Conservation (phyloP, 2,888 invertebrate genomes). For the Cataglyphis rosenhaueri region DNA sequence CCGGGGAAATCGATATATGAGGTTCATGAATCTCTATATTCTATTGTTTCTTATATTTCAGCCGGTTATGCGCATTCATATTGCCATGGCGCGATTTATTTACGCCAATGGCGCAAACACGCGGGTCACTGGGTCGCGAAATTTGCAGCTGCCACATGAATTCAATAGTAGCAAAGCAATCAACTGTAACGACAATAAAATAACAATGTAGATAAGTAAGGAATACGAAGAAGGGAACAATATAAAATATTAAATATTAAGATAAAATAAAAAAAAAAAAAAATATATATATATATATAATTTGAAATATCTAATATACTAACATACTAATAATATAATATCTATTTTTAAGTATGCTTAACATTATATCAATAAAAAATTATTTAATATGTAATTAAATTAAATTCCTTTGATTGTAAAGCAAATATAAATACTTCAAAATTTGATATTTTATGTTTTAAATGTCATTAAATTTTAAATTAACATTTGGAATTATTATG, state of each 20-base stretch:
- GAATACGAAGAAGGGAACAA: neutral
- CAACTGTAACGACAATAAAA: constrained; percentile 22
- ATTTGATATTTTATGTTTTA: neutral
- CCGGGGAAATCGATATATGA: constrained; percentile 24
- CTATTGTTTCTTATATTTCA: constrained; percentile 42
- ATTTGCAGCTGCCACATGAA: constrained; percentile 49
- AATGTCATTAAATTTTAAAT: neutral
- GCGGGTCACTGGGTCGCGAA: constrained; percentile 45
- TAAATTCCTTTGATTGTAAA: neutral
- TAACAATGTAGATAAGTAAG: neutral
- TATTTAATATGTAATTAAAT: neutral
- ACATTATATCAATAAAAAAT: neutral
- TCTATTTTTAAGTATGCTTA: neutral
- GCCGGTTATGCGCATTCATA: constrained; percentile 42
- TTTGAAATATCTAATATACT: neutral
- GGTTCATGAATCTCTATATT: constrained; percentile 27
- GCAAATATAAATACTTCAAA: neutral
- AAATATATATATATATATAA: neutral
- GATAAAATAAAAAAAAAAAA: neutral
- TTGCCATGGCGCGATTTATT: constrained; percentile 39
- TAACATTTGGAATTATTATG: neutral
- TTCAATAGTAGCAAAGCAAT: constrained; percentile 32
- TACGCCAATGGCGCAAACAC: constrained; percentile 35
- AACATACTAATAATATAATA: too few relatives aligned
- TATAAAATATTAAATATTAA: neutral